These are phyloP conservation scores for Andrena cerasifolii DNA, from an alignment of 1,140 invertebrate species.

Conservation along the genomic window DNA sequence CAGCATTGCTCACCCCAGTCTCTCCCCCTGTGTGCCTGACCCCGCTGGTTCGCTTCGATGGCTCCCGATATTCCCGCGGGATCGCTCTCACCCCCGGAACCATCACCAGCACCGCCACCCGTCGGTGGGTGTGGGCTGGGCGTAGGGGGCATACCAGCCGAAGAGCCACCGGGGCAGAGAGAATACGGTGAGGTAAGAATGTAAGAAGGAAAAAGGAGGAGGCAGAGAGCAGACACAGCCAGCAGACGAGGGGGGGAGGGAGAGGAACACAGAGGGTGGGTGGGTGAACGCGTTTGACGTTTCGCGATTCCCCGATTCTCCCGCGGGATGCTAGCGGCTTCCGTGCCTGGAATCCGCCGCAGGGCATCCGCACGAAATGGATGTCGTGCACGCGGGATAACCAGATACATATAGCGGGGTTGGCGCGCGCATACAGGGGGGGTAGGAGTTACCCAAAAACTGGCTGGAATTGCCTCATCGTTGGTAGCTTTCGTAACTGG, in stretches of 20 bases:
- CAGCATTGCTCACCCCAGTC: constrained; percentile 30
- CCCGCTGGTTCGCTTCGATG: constrained; percentile 58
- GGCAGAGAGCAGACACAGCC: constrained; percentile 16
- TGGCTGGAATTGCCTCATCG: constrained; percentile 64
- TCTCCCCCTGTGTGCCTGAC: background rate
- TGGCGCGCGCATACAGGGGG: background rate
- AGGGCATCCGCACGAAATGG: constrained; percentile 73
- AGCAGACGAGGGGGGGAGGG: background rate
- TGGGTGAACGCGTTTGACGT: constrained; percentile 71
- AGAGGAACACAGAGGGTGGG: background rate
- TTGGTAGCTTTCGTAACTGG: constrained; percentile 11
- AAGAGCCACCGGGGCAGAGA: background rate
- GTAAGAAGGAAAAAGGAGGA: background rate
- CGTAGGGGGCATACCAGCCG: background rate
- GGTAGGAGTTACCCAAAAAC: constrained; percentile 40
- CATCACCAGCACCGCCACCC: constrained; percentile 34
- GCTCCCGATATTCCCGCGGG: constrained; percentile 63
- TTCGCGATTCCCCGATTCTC: constrained; percentile 74
- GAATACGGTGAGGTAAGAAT: background rate
- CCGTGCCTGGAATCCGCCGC: constrained; percentile 72
- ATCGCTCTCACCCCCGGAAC: constrained; percentile 51
- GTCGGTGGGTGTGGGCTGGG: constrained; percentile 20
- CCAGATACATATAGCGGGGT: too few species aligned
- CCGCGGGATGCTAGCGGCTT: constrained; percentile 71
- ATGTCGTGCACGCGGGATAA: constrained; percentile 69